These are phyloP conservation scores for Siniperca undulata DNA, from an alignment of 2,797 vertebrate species.

Conservation along the genomic window DNA sequence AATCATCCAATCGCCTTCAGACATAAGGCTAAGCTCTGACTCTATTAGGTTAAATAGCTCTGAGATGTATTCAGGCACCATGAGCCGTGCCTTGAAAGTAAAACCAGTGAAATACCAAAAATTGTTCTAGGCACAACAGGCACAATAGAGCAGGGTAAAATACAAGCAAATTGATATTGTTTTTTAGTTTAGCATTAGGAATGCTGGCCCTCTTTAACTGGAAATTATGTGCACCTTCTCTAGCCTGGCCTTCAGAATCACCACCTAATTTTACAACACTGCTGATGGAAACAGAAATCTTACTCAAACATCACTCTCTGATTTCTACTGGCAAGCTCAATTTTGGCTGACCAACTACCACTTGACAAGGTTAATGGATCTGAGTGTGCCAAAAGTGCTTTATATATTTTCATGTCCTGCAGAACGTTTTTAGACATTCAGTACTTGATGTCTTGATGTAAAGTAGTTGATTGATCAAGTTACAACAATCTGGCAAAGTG, in stretches of 20 bases:
- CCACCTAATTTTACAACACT: not conserved
- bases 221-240: not conserved
- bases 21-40: fast-evolving
- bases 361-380: constrained; percentile 24
- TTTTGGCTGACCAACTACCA: constrained; percentile 14
- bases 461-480: constrained; percentile 8
- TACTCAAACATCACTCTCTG: constrained; percentile 4
- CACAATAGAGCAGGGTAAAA: not conserved
- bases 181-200: not conserved
- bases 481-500: not conserved
- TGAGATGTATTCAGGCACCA: not conserved
- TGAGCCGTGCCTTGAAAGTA: not conserved
- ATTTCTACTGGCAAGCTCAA: constrained; percentile 19
- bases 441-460: constrained; percentile 4
- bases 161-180: not conserved
- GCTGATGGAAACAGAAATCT: not conserved
- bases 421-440: not conserved
- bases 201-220: not conserved
- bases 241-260: not conserved
- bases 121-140: not conserved
- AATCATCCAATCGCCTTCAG: not conserved
- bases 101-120: not conserved
- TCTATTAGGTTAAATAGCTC: not conserved
- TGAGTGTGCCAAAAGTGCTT: constrained; percentile 7
- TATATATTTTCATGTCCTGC: not conserved